These are phyloP conservation scores for Drosophila ohnishii DNA, from an alignment of 1,140 invertebrate species.

Conservation along the genomic window DNA sequence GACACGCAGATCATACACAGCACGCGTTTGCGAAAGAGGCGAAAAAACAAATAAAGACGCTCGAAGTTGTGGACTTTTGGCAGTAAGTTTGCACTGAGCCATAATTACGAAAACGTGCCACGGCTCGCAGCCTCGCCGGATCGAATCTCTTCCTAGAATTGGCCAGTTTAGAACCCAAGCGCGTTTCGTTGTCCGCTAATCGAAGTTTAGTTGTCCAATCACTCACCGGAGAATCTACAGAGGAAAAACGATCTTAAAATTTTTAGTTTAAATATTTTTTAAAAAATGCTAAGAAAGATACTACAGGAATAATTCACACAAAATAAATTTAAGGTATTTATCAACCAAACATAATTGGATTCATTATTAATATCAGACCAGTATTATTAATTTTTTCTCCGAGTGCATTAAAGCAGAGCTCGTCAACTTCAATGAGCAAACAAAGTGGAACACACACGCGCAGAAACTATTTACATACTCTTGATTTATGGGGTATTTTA, in stretches of 20 bases:
- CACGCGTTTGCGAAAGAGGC: slow-evolving; percentile 47
- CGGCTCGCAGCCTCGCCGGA: slow-evolving; percentile 48
- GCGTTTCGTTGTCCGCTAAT: slow-evolving; percentile 22
- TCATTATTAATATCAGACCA: not conserved
- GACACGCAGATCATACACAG: slow-evolving; percentile 43
- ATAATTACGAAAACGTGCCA: slow-evolving; percentile 77
- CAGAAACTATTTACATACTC: slow-evolving; percentile 51
- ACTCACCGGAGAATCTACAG: slow-evolving; percentile 1
- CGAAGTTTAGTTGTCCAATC: slow-evolving; percentile 28
- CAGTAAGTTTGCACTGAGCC: slow-evolving; percentile 46
- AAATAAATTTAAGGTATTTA: not conserved
- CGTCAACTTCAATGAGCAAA: slow-evolving; percentile 50
- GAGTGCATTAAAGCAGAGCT: slow-evolving; percentile 14
- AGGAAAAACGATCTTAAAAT: not conserved
- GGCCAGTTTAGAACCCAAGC: slow-evolving; percentile 26
- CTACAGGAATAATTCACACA: not conserved
- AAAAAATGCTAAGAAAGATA: not conserved
- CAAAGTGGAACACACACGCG: slow-evolving; percentile 70
- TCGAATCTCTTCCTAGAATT: slow-evolving; percentile 41
- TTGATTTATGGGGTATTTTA: slow-evolving; percentile 73
- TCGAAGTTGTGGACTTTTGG: slow-evolving; percentile 44
- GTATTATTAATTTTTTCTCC: not conserved
- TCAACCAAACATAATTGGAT: too few relatives aligned
- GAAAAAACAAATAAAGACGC: slow-evolving; percentile 34
- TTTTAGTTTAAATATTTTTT: not conserved